These are phyloP conservation scores for Tamias sibiricus DNA, from an alignment of 2,113 vertebrate genomes.

Conservation along the genomic window DNA sequence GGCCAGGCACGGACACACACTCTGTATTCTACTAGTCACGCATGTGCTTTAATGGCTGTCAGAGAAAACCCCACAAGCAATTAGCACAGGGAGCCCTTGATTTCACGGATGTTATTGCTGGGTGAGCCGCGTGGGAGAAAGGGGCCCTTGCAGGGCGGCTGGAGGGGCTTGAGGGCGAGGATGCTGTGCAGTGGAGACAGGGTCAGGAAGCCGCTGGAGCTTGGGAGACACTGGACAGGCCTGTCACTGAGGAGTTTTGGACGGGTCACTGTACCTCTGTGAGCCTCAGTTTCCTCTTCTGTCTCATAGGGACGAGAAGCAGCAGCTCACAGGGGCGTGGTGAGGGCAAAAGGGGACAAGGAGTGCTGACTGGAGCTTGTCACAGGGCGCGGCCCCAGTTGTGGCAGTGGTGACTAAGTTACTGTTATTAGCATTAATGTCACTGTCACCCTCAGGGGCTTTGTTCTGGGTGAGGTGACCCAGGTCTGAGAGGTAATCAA, in stretches of 20 bases:
- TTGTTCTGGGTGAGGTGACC: neutral
- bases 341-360: neutral
- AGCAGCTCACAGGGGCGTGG: neutral
- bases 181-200: rapidly evolving
- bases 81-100: neutral
- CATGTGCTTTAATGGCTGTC: neutral
- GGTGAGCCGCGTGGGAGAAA: neutral
- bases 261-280: rapidly evolving
- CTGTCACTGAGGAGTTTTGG: neutral
- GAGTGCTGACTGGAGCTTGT: neutral
- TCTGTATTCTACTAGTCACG: neutral
- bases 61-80: neutral
- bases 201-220: neutral
- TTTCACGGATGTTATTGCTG: neutral
- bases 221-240: neutral
- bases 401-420: rapidly evolving
- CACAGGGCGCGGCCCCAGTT: neutral
- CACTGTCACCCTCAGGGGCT: neutral
- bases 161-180: neutral
- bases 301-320: rapidly evolving
- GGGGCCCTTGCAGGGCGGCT: neutral
- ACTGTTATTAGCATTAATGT: neutral
- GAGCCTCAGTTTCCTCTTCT: neutral
- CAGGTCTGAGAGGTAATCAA: neutral
- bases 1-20: neutral